A percentile compares a stretch with the other conserved stretches of the same genome.
Evolutionary conservation across 2,797 vertebrate species (phyloP).

Genomic region (Falco naumanni): DNA sequence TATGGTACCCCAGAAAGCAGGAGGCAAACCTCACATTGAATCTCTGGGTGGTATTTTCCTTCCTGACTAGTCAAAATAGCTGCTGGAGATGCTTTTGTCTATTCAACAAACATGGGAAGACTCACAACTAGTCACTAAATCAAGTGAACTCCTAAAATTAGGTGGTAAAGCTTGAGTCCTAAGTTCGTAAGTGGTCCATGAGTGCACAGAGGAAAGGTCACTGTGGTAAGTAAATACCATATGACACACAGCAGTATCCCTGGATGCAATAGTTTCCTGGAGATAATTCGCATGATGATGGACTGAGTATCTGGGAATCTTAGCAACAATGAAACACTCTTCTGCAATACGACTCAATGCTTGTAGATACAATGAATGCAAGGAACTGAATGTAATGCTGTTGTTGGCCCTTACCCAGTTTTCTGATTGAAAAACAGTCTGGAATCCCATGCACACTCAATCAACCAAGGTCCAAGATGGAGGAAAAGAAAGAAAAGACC

Average conservation of each 20-base stretch:
- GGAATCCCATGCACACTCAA: not conserved
- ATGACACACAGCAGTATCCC: not conserved
- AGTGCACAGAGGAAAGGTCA: not conserved
- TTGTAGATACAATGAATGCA: not conserved
- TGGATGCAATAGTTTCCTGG: not conserved
- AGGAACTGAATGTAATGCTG: not conserved
- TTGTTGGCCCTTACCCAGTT: not conserved
- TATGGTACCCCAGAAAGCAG: not conserved
- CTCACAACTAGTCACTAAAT: not conserved
- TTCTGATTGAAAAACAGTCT: constrained; percentile 4
- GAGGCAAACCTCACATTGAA: not conserved
- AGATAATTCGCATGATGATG: not conserved
- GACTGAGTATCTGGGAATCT: not conserved
- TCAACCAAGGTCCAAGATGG: not conserved
- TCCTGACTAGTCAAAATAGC: not conserved
- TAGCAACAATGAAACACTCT: not conserved
- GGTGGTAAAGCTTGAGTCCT: not conserved
- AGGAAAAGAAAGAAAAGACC: not conserved
- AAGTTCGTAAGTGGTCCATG: not conserved
- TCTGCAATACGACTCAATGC: not conserved
- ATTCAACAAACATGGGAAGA: not conserved
- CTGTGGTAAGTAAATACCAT: not conserved
- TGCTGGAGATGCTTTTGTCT: not conserved
- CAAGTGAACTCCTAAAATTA: not conserved
- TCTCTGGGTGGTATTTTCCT: not conserved